Evolutionary conservation across 2,113 vertebrate species (phyloP).

Genomic region (Lasiurus borealis): DNA sequence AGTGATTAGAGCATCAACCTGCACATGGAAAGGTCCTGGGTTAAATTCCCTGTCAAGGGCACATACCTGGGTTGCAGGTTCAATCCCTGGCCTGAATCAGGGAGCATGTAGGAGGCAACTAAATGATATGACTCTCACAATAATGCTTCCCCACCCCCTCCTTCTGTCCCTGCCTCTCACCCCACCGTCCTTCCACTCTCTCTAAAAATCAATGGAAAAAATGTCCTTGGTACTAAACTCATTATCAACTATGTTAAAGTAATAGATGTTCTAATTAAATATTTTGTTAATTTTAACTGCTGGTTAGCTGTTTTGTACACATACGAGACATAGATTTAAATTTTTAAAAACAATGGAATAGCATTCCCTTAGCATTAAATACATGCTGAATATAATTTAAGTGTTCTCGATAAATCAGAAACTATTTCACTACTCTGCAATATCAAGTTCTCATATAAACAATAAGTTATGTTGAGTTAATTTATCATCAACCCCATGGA

Average conservation of each 20-base stretch:
- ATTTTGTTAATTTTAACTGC: slow-evolving; percentile 62
- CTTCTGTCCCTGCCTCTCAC: no score
- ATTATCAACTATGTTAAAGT: slow-evolving; percentile 43
- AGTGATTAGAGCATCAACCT: no score
- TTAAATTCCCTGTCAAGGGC: no score
- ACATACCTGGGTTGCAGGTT: no score
- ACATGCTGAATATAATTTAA: slow-evolving; percentile 22
- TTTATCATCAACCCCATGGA: background rate
- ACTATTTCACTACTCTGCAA: slow-evolving; percentile 6
- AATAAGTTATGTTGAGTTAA: slow-evolving; percentile 22
- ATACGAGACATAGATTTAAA: background rate
- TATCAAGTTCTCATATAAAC: slow-evolving; percentile 25
- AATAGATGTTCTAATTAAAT: slow-evolving; percentile 23
- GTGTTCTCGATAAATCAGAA: slow-evolving; percentile 54
- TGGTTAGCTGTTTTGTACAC: slow-evolving; percentile 21
- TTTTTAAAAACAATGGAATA: slow-evolving; percentile 56
- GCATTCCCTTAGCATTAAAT: slow-evolving; percentile 38
- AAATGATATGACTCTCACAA: no score
- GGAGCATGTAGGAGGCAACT: no score
- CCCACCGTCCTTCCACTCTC: no score
- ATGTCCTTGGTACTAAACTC: background rate
- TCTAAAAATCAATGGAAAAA: no score
- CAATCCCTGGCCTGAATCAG: no score
- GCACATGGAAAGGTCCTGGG: no score
- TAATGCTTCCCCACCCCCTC: no score